Percentiles rank a stretch among this genome's conserved stretches.
phyloP scores from a whole-genome alignment of 2,888 invertebrate species.

The Cephalotes varians region DNA sequence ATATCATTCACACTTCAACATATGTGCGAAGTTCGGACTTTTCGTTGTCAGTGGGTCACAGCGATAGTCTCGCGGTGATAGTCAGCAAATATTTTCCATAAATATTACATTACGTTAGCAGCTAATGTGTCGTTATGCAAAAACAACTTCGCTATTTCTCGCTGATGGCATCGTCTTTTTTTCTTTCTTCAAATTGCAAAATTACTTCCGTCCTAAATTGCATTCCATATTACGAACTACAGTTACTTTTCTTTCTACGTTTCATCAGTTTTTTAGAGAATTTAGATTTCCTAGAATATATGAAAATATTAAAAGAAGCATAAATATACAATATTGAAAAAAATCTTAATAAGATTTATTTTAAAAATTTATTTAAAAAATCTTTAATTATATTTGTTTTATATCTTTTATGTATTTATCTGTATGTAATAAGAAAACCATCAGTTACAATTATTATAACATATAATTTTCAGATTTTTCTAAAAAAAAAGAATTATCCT shows the following conservation, averaged over 20 bases:
- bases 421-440: not conserved
- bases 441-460: not conserved
- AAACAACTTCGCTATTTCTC: conserved; percentile 3
- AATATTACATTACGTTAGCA: conserved; percentile 31
- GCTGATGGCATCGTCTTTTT: conserved; percentile 1
- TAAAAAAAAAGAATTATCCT: not conserved
- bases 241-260: conserved; percentile 3
- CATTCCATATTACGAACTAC: conserved; percentile 11
- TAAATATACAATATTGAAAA: conserved; percentile 3
- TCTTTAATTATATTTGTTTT: not conserved
- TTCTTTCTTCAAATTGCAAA: not conserved
- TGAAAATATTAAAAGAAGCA: not conserved
- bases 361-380: not conserved
- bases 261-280: not conserved
- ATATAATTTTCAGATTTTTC: not conserved
- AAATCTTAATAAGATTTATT: too few relatives aligned
- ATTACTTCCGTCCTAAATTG: conserved; percentile 28
- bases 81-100: conserved; percentile 32
- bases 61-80: conserved; percentile 34
- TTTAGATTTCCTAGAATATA: not conserved
- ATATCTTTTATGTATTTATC: not conserved
- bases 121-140: conserved; percentile 26
- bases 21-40: not conserved
- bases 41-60: conserved; percentile 20
- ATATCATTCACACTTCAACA: too few relatives aligned